Evolutionary conservation across 2,888 invertebrate genomes (phyloP).

Genomic region (Aporophyla lueneburgensis): DNA sequence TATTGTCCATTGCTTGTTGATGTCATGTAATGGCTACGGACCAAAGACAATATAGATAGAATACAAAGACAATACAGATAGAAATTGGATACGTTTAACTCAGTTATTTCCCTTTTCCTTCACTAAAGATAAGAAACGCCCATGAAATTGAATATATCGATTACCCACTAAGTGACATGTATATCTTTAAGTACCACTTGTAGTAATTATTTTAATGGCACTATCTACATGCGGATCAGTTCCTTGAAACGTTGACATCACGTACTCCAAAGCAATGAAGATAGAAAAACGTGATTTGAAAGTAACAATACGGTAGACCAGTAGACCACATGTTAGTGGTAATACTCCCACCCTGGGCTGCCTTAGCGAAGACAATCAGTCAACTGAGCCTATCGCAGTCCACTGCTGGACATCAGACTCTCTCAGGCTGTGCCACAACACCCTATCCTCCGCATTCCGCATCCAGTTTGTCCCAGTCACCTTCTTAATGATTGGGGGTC

Average conservation of each 20-base stretch:
- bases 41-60: too few relatives aligned
- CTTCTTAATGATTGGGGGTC: too few relatives aligned
- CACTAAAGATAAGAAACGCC: neutral
- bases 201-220: neutral
- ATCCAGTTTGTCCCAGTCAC: too few relatives aligned
- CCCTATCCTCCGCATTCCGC: too few relatives aligned
- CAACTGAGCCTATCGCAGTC: neutral
- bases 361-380: neutral
- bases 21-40: too few relatives aligned
- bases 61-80: too few relatives aligned
- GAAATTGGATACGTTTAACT: too few relatives aligned
- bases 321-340: neutral
- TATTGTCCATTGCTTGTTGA: too few relatives aligned
- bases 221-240: conserved; percentile 5
- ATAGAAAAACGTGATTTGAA: neutral
- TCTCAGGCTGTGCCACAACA: too few relatives aligned
- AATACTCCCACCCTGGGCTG: neutral
- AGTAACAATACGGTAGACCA: neutral
- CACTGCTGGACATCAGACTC: neutral
- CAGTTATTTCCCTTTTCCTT: neutral
- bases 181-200: conserved; percentile 13
- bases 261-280: neutral
- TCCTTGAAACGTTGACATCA: neutral
- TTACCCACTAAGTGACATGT: neutral
- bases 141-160: neutral